Evolutionary conservation across 2,113 vertebrate species (phyloP), one percentile per base, ranked within the genome.

Genomic region (Thalassoma bifasciatum): DNA sequence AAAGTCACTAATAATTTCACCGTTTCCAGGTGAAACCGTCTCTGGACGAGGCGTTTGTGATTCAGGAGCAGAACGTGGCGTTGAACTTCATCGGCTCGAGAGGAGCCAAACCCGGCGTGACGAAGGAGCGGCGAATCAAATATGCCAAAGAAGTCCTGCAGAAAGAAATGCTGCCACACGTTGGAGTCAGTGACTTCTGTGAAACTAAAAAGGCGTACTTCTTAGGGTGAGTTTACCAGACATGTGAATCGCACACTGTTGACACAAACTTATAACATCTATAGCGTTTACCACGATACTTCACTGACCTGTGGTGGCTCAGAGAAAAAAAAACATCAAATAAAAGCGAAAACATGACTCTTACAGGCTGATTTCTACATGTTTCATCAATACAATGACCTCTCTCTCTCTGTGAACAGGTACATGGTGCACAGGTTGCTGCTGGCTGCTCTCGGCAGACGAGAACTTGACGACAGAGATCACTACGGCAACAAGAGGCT

Each of bases 201-300:
- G 98, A 99, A 92, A 99, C 98, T 51, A 99, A 99, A 90, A 99
- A 99, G 88, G 98, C 98, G 4, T 99, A 99, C 90, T 99, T 99
- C 87, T 81, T 99, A 23, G 98, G 98, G 98, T 99, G 92, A 36
- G 95, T n/a, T n/a, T n/a, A n/a, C n/a, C n/a, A n/a, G n/a, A n/a
- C n/a, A n/a, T n/a, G n/a, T n/a, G n/a, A n/a, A n/a, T n/a, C n/a
- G n/a, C n/a, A n/a, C n/a, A n/a, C n/a, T n/a, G n/a, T n/a, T n/a
- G n/a, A n/a, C n/a, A n/a, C n/a, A n/a, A n/a, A n/a, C n/a, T n/a
- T n/a, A n/a, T n/a, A n/a, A n/a, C n/a, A n/a, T n/a, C n/a, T n/a
- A n/a, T n/a, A n/a, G n/a, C n/a, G n/a, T n/a, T n/a, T n/a, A n/a
- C n/a, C n/a, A n/a, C n/a, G n/a, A n/a, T n/a, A n/a, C n/a, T n/a